phyloP scores from a whole-genome alignment of 2,888 invertebrate species.

The Lasioglossum leucozonium region DNA sequence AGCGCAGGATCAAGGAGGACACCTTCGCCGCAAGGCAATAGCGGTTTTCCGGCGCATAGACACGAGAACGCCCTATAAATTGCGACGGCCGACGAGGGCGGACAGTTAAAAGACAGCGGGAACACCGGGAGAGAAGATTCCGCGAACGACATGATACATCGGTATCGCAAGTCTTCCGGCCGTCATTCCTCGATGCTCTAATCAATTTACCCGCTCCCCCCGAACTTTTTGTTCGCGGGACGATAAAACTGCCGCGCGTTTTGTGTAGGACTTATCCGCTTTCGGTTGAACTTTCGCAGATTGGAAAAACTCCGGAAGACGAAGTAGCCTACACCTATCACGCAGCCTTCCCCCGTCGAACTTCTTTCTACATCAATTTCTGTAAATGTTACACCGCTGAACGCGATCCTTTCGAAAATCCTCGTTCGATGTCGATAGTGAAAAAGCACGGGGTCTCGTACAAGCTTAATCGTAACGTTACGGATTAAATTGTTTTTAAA shows the following conservation, averaged over 20 bases:
- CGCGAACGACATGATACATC: background rate
- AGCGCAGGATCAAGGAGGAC: conserved; percentile 15
- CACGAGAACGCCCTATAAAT: conserved; percentile 45
- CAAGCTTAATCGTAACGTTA: too few species aligned
- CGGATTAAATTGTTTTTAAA: background rate
- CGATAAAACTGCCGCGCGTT: background rate
- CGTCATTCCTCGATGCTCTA: background rate
- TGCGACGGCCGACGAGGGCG: conserved; percentile 1
- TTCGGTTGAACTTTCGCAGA: background rate
- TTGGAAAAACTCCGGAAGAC: background rate
- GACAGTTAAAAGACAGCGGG: background rate
- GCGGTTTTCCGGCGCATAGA: conserved; percentile 14
- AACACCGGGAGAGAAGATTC: background rate
- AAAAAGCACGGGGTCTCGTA: too few species aligned
- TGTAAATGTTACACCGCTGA: too few species aligned
- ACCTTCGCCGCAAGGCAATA: conserved; percentile 23
- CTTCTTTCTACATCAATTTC: too few species aligned
- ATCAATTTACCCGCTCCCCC: background rate
- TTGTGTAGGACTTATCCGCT: background rate
- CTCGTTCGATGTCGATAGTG: too few species aligned
- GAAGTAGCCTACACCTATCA: background rate
- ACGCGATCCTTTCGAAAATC: background rate
- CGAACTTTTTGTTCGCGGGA: background rate
- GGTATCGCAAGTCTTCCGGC: background rate
- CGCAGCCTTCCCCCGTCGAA: background rate